These are phyloP conservation scores for Urocynchramus pylzowi DNA, from an alignment of 2,113 vertebrate genomes.

Conservation along the genomic window DNA sequence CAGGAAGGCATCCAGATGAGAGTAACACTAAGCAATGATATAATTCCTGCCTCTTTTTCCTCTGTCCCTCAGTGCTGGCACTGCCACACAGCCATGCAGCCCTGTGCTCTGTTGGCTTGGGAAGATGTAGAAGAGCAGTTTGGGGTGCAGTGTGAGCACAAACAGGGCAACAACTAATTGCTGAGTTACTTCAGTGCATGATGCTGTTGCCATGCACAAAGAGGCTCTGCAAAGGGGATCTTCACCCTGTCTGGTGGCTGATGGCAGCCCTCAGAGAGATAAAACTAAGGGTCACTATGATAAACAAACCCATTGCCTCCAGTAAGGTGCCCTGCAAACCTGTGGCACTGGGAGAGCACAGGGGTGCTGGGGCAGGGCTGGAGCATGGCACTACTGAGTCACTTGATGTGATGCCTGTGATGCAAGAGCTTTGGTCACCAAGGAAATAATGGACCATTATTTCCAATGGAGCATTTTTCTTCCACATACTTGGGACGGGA, in stretches of 20 bases:
- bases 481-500: neutral
- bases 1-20: neutral
- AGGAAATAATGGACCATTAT: neutral
- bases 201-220: neutral
- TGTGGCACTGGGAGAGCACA: neutral
- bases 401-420: rapidly evolving
- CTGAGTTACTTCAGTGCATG: neutral
- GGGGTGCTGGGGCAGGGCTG: neutral
- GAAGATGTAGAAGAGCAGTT: neutral
- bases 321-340: neutral
- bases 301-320: rapidly evolving
- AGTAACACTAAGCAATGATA: neutral
- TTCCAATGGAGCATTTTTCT: neutral
- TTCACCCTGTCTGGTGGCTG: rapidly evolving
- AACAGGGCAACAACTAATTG: neutral
- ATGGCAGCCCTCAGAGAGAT: neutral
- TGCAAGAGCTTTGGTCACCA: neutral
- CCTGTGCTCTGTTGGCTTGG: neutral
- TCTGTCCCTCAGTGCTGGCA: rapidly evolving
- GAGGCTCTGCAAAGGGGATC: neutral
- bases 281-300: neutral
- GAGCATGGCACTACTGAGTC: neutral
- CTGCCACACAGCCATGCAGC: neutral
- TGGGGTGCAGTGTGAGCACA: neutral
- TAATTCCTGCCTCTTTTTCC: neutral